Conservation (phyloP, 2,888 invertebrate species). For the Eupithecia subfuscata region DNA sequence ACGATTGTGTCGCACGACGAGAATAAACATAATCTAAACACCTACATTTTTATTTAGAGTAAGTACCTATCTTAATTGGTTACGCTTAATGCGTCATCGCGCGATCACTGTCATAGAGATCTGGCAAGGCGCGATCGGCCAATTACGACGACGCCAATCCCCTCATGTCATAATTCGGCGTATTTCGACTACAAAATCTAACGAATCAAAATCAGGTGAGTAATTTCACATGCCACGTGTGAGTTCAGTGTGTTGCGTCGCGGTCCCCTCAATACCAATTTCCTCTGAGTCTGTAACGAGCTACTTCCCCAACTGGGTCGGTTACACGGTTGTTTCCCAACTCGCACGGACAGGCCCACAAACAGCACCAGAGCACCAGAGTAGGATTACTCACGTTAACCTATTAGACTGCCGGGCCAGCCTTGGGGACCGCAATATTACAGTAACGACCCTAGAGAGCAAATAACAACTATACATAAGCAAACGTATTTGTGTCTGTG, state of each 20-base stretch:
- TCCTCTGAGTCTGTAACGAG: constrained; percentile 16
- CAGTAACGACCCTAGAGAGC: constrained; percentile 4
- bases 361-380: neutral
- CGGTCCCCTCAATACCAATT: constrained; percentile 8
- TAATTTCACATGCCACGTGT: constrained; percentile 8
- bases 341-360: neutral
- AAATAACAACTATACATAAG: neutral
- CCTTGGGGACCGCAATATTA: constrained; percentile 6
- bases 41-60: too few species aligned
- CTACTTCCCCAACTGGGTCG: constrained; percentile 14
- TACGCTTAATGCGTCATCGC: too few species aligned
- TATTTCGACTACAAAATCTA: neutral
- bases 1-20: too few species aligned
- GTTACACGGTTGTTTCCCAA: constrained; percentile 17
- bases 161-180: neutral
- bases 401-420: constrained; percentile 13
- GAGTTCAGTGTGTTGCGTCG: neutral
- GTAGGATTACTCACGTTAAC: constrained; percentile 14
- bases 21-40: too few species aligned
- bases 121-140: too few species aligned
- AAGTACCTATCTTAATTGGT: too few species aligned
- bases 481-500: neutral
- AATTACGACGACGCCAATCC: neutral
- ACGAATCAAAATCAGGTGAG: neutral
- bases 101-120: too few species aligned